Evolutionary conservation across 2,113 vertebrate species (phyloP), one percentile per base, ranked within the genome.

Genomic region (Rutilus rutilus): DNA sequence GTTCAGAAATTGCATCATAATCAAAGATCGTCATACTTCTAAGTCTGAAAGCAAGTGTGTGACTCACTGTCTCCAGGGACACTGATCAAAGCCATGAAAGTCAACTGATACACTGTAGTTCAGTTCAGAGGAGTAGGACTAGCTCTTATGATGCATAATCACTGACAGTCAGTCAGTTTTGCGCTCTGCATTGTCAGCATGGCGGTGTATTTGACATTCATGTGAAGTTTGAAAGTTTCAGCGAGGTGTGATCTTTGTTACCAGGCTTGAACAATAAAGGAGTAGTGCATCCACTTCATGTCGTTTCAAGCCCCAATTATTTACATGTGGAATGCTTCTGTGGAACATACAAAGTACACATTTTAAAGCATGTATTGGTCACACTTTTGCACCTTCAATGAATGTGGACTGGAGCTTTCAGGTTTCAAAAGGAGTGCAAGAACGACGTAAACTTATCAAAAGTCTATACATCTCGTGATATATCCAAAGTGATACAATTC

Each of bases 41-140:
- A 36, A 67, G 62, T 50, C 62, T 64, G 36, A 80, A n/a, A 47
- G 83, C 25, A 3, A 57, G 36, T 15, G 36, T 67, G 71, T 30
- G 33, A 78, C 59, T 83, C 30, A 4, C 60, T 82, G 79, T 82
- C 79, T 82, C 79, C 39, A 7, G 78, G 25, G 54, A 59, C 5
- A 6, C 62, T 83, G 64, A 60, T 82, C 60, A 79, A 78, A 85
- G 60, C 47, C n/a, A 25, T 21, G 42, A 81, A 82, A 62, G 50
- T 30, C n/a, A 84, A 84, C 62, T 84, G 77, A 84, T 78, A 71
- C 60, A 83, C 64, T 65, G 67, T 69, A 78, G 42, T 78, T 78
- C 50, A 65, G 39, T 82, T 82, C 79, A 82, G n/a, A 52, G 75
- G 47, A 77, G 75, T 15, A 50, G 45, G 74, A 65, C 25, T 65